Conservation (phyloP, 1,140 invertebrate species). For the Pararge aegeria region DNA sequence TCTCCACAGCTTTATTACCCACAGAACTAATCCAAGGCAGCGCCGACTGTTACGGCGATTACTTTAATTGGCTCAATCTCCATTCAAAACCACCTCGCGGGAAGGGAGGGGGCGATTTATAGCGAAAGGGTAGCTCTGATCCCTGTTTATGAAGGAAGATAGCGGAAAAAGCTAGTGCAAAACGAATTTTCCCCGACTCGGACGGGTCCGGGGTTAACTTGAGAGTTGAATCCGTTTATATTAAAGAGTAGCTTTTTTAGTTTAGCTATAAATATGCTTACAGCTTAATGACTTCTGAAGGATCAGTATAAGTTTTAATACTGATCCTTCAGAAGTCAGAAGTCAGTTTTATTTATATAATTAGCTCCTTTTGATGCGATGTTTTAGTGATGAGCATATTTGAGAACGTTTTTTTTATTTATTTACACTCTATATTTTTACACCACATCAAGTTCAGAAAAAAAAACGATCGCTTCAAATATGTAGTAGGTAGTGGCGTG, state of each 20-base stretch:
- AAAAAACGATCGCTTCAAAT: too few species aligned
- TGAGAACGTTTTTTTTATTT: too few species aligned
- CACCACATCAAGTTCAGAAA: too few species aligned
- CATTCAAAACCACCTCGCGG: conserved; percentile 78
- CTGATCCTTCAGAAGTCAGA: too few species aligned
- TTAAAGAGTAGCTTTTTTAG: conserved; percentile 7
- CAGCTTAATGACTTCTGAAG: too few species aligned
- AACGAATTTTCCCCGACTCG: conserved; percentile 15
- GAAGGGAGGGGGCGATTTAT: conserved; percentile 63
- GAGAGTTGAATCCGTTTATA: background rate
- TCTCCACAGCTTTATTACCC: conserved; percentile 52
- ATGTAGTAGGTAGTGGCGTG: too few species aligned
- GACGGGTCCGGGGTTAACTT: conserved; percentile 7
- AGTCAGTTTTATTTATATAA: too few species aligned
- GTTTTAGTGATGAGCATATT: too few species aligned
- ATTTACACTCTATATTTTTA: too few species aligned
- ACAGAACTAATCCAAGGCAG: conserved; percentile 79
- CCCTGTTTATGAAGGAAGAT: conserved; percentile 78
- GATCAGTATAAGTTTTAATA: too few species aligned
- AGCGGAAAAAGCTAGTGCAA: conserved; percentile 50
- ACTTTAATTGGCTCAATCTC: conserved; percentile 82
- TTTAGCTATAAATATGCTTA: background rate
- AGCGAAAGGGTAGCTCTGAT: conserved; percentile 71
- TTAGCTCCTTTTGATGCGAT: too few species aligned
- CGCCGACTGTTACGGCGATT: conserved; percentile 80